Evolutionary conservation across 2,113 vertebrate species (phyloP).

Genomic region (Pollimyrus isidori): DNA sequence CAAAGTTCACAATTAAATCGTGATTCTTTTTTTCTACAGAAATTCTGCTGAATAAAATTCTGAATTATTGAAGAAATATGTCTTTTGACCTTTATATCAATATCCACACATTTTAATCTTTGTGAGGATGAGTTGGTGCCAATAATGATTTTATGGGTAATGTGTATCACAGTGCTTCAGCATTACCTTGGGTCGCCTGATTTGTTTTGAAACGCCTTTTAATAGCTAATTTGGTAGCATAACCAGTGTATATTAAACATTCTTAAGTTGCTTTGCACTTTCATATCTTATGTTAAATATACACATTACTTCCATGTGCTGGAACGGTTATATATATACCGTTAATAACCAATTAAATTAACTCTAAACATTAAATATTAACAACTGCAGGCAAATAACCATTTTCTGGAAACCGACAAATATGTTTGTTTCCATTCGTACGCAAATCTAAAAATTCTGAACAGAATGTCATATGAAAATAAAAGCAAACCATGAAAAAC

Average conservation of each 20-base stretch:
- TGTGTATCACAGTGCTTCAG: background rate
- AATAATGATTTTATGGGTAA: background rate
- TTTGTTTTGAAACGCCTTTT: background rate
- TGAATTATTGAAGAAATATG: background rate
- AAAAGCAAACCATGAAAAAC: background rate
- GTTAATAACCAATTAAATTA: background rate
- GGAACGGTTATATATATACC: background rate
- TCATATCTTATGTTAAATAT: background rate
- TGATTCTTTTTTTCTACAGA: constrained; percentile 12
- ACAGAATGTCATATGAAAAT: background rate
- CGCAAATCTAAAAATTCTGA: background rate
- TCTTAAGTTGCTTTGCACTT: background rate
- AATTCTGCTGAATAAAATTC: background rate
- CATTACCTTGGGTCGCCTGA: background rate
- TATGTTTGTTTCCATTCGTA: background rate
- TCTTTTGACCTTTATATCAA: background rate
- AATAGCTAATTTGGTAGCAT: background rate
- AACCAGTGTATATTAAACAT: background rate
- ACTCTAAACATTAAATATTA: constrained; percentile 7
- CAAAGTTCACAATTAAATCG: constrained; percentile 51
- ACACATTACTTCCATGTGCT: background rate
- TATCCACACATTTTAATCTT: background rate
- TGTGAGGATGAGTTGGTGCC: background rate
- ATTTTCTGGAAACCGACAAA: background rate
- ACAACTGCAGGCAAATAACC: background rate